Conservation (phyloP, 2,888 invertebrate genomes). For the Pristionchus mayeri region DNA sequence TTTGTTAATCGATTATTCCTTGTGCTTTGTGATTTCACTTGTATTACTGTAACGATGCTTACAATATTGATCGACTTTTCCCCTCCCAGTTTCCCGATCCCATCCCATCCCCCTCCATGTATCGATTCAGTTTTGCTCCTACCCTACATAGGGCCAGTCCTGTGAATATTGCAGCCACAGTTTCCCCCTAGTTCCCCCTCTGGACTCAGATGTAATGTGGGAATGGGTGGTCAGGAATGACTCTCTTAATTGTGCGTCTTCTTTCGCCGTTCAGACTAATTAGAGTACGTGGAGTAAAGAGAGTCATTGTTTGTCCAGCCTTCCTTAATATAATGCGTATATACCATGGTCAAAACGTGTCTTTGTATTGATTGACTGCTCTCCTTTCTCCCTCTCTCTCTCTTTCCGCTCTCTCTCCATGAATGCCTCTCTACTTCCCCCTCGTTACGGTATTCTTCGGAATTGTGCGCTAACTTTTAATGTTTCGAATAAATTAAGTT, state of each 20-base stretch:
- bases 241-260: not conserved
- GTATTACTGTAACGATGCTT: constrained; percentile 42
- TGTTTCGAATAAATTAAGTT: not conserved
- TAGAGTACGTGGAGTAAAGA: too few species aligned
- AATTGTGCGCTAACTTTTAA: constrained; percentile 8
- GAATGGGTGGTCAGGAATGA: not conserved
- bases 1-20: constrained; percentile 33
- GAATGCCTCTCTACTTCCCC: not conserved
- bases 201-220: too few species aligned
- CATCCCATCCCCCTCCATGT: not conserved
- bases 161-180: not conserved
- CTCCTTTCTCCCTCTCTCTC: not conserved
- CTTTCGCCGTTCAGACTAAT: too few species aligned
- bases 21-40: constrained; percentile 42
- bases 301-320: too few species aligned
- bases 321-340: not conserved
- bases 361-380: not conserved
- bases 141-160: not conserved
- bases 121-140: constrained; percentile 23
- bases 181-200: not conserved
- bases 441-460: not conserved
- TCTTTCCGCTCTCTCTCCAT: not conserved
- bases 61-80: not conserved
- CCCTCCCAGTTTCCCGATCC: too few species aligned
- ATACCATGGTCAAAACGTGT: constrained; percentile 42